Evolutionary conservation across 2,888 invertebrate genomes (phyloP), one percentile per base, ranked within the genome.

Genomic region (Xanthia togata): DNA sequence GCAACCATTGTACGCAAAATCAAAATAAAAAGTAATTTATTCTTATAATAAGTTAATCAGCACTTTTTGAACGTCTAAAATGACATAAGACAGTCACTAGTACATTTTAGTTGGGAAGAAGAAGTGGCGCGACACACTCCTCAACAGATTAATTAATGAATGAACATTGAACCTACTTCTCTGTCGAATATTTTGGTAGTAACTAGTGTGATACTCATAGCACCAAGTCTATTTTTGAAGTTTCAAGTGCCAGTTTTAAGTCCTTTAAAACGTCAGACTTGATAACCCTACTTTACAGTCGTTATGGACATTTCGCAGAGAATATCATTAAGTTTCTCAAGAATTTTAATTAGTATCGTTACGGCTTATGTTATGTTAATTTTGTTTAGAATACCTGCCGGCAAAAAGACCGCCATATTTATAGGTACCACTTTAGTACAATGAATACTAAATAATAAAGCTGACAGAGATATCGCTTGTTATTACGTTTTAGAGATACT

Each of bases 311-410:
- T 55, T 71, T 64, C 31, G 55, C 35, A 60, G 17, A 17, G 41
- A 57, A 60, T 68, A 31, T 60, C 47, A 82, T 84, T 81, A 81
- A 38, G 64, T 84, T 75, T 72, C 85, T 79, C 70, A 82, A 76
- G 73, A 87, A 87, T 84, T 64, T 82, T 79, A 86, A 85, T 79
- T 74, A 63, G 57, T 55, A 44, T 69, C 55, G 63, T 73, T 76
- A 55, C 6, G 63, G 41, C 50, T 72, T 73, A 68, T 75, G 64
- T 75, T 84, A 86, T 86, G 86, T 63, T 81, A 86, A 85, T 81
- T 64, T 26, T 73, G 77, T 77, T 76, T 64, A 64, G 67, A 65
- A 74, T 78, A 64, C 68, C 73, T 53, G 64, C 50, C 5, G 26
- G 62, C 68, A 82, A 79, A 85, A 70, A 64, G 70, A 71, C 70